These are phyloP conservation scores for Neelides folsomi DNA, from an alignment of 2,888 invertebrate species.

Conservation along the genomic window DNA sequence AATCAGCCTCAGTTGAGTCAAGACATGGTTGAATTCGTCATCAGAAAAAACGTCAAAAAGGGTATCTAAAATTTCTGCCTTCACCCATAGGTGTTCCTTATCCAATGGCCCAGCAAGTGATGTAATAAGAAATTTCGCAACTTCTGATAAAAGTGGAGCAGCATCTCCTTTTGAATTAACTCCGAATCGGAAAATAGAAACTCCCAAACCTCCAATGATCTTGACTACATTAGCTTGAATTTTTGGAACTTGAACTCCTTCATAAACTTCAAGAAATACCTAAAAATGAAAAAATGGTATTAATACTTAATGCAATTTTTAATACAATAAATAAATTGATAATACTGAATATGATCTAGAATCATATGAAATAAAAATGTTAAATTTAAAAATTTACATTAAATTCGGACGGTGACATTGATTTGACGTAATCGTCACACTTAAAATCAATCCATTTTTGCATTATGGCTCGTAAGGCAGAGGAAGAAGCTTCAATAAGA, in stretches of 20 bases:
- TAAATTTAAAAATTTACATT: conserved; percentile 37
- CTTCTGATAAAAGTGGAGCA: conserved; percentile 14
- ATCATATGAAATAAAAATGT: conserved; percentile 21
- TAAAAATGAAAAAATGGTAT: conserved; percentile 11
- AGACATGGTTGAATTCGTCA: conserved; percentile 55
- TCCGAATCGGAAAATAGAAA: conserved; percentile 10
- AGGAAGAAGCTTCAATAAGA: conserved; percentile 55
- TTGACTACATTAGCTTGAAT: conserved; percentile 24
- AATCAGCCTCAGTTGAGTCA: conserved; percentile 50
- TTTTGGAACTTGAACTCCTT: conserved; percentile 15
- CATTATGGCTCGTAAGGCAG: conserved; percentile 59
- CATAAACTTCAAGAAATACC: conserved; percentile 21
- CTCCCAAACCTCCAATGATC: conserved; percentile 24
- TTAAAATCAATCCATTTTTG: conserved; percentile 49
- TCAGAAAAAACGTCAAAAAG: conserved; percentile 64
- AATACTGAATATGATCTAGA: too few relatives aligned
- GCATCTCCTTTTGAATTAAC: not conserved
- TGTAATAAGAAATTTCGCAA: conserved; percentile 49
- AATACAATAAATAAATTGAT: too few relatives aligned
- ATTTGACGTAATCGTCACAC: conserved; percentile 43
- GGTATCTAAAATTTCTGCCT: conserved; percentile 60
- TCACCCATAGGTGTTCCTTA: conserved; percentile 55
- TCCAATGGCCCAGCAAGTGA: conserved; percentile 38
- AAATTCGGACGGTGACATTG: conserved; percentile 45
- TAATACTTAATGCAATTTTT: too few relatives aligned